These are phyloP conservation scores for Lymantria monacha DNA, from an alignment of 2,888 invertebrate species.

Conservation along the genomic window DNA sequence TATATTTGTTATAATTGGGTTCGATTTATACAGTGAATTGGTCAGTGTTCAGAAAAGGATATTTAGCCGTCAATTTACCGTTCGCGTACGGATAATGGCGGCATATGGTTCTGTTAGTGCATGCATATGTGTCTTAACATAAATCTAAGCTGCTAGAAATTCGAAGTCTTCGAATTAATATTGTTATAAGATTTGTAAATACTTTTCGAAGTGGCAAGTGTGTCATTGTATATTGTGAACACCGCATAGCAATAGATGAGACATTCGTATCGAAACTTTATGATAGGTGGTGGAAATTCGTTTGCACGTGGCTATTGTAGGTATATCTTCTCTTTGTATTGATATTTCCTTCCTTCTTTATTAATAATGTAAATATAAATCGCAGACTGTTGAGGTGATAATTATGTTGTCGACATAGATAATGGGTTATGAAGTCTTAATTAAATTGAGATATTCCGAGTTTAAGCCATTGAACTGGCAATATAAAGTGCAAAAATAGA, in stretches of 20 bases:
- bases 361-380: conserved; percentile 68
- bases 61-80: conserved; percentile 14
- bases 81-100: conserved; percentile 8
- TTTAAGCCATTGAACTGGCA: conserved; percentile 78
- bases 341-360: conserved; percentile 63
- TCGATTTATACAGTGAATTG: conserved; percentile 30
- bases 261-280: conserved; percentile 44
- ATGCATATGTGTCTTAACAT: conserved; percentile 42
- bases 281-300: conserved; percentile 36
- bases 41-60: conserved; percentile 21
- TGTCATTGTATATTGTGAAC: conserved; percentile 49
- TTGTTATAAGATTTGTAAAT: conserved; percentile 45
- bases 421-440: conserved; percentile 75
- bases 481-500: conserved; percentile 80
- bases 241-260: conserved; percentile 46
- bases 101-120: conserved; percentile 34
- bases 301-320: conserved; percentile 33
- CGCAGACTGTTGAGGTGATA: conserved; percentile 57
- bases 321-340: conserved; percentile 59
- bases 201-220: conserved; percentile 35
- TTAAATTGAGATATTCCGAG: conserved; percentile 80
- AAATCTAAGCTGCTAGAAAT: conserved; percentile 31
- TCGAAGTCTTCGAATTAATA: conserved; percentile 32
- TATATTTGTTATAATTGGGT: conserved; percentile 34
- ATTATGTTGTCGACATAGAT: conserved; percentile 60